Conservation (phyloP, 37 sponge, comb jelly and placozoan genomes). For the Crambe crambe region DNA sequence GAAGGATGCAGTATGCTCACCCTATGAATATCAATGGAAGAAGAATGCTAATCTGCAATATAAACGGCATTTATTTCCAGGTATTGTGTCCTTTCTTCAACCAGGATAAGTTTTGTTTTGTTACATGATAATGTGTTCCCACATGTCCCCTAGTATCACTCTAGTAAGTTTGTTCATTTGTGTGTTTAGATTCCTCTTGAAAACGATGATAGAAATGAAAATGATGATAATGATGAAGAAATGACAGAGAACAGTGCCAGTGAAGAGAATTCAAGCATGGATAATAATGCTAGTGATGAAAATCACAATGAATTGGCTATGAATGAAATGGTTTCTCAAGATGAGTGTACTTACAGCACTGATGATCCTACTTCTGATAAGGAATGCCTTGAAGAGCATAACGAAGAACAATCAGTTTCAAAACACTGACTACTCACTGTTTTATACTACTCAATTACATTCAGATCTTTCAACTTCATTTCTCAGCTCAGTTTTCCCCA, state of each 20-base stretch:
- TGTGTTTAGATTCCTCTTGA: conserved; percentile 22
- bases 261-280: background rate
- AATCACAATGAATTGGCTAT: background rate
- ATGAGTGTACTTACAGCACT: background rate
- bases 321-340: background rate
- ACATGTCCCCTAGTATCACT: too few species aligned
- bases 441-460: background rate
- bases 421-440: background rate
- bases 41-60: conserved; percentile 43
- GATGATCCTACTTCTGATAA: background rate
- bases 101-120: background rate
- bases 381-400: background rate
- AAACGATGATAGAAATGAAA: conserved; percentile 13
- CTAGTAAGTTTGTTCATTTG: too few species aligned
- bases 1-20: background rate
- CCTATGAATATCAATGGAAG: conserved; percentile 7
- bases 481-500: too few species aligned
- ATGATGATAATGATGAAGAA: conserved; percentile 1
- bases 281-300: background rate
- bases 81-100: background rate
- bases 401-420: background rate
- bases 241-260: background rate
- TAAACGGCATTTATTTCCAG: conserved; percentile 62
- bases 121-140: background rate
- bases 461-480: too few species aligned